Percentiles rank a stretch among this genome's conserved stretches.
Evolutionary conservation across 2,888 invertebrate species (phyloP).

Genomic region (Sycophila texana): DNA sequence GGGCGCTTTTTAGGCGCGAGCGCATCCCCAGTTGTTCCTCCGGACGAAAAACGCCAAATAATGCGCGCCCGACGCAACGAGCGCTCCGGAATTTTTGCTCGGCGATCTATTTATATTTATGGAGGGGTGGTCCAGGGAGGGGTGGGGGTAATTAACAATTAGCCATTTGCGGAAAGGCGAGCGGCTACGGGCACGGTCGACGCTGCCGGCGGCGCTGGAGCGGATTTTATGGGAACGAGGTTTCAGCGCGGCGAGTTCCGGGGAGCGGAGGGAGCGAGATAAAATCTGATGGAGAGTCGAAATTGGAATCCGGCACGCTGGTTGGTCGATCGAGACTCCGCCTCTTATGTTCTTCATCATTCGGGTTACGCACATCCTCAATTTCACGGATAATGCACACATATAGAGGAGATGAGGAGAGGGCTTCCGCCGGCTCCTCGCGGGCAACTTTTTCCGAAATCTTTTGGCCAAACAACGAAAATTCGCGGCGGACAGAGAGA

Average conservation of each 20-base stretch:
- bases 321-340: conserved; percentile 70
- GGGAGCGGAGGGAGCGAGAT: conserved; percentile 47
- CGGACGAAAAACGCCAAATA: not conserved
- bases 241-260: not conserved
- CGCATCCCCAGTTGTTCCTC: conserved; percentile 17
- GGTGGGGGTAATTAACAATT: conserved; percentile 34
- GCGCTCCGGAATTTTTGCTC: not conserved
- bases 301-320: conserved; percentile 61
- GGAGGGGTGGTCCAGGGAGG: not conserved
- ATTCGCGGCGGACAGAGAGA: not conserved
- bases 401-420: conserved; percentile 33
- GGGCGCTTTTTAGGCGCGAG: conserved; percentile 68
- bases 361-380: conserved; percentile 32
- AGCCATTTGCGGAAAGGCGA: not conserved
- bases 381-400: conserved; percentile 20
- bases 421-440: conserved; percentile 28
- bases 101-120: conserved; percentile 19
- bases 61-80: not conserved
- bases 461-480: conserved; percentile 48
- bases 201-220: not conserved
- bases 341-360: conserved; percentile 59
- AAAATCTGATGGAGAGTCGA: conserved; percentile 50
- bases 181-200: not conserved
- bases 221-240: not conserved
- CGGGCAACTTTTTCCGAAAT: conserved; percentile 51